Percentiles rank a stretch among this genome's conserved stretches.
Conservation (phyloP, 1,140 invertebrate species). For the Drosophila nigromelanica region DNA sequence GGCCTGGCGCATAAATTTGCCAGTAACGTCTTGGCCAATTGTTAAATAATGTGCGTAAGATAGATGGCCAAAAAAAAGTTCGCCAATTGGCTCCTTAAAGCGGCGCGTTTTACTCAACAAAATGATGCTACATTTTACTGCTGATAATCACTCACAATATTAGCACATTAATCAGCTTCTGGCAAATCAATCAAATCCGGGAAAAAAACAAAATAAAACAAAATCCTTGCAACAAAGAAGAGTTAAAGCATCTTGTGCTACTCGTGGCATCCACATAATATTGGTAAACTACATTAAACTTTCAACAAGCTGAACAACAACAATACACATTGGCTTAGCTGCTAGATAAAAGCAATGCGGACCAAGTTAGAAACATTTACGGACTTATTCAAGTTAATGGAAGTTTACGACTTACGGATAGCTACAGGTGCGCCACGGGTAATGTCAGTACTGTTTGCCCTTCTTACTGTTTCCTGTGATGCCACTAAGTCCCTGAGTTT, state of each 20-base stretch:
- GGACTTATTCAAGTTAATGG: conserved; percentile 15
- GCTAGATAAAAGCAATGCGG: conserved; percentile 13
- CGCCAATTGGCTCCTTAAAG: conserved; percentile 35
- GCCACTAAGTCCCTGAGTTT: conserved; percentile 6
- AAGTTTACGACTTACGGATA: conserved; percentile 28
- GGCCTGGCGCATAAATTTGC: conserved; percentile 28
- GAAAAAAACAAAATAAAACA: background rate
- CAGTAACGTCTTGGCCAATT: conserved; percentile 43
- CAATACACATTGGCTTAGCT: background rate
- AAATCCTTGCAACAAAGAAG: background rate
- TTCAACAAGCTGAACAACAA: conserved; percentile 4
- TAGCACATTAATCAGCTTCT: conserved; percentile 59
- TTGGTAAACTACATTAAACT: conserved; percentile 14
- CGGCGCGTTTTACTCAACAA: conserved; percentile 15
- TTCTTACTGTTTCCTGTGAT: background rate
- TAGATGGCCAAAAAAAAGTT: conserved; percentile 39
- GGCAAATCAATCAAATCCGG: conserved; percentile 59
- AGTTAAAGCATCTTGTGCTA: conserved; percentile 3
- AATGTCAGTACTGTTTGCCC: conserved; percentile 17
- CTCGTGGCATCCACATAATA: too few species aligned
- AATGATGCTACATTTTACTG: background rate
- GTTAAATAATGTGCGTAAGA: conserved; percentile 45
- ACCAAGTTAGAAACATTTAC: conserved; percentile 14
- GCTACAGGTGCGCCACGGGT: conserved; percentile 40
- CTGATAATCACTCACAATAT: conserved; percentile 50